Evolutionary conservation across 1,140 invertebrate species (phyloP).

Genomic region (Yoshiicerus persimilis): DNA sequence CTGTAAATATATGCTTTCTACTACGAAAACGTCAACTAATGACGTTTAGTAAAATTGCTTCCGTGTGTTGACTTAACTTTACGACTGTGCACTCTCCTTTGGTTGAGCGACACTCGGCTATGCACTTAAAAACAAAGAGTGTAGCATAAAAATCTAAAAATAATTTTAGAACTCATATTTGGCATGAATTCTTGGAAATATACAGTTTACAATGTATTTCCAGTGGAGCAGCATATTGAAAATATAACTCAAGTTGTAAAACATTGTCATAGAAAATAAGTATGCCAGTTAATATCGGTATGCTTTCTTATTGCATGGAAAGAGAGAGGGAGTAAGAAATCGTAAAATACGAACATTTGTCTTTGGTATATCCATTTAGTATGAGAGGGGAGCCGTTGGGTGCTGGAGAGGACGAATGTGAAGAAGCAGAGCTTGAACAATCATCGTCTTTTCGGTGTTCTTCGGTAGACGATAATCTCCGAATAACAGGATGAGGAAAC

Average conservation of each 20-base stretch:
- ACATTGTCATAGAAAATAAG: neutral
- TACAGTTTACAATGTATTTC: neutral
- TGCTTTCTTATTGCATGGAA: too few species aligned
- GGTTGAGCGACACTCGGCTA: neutral
- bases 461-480: conserved; percentile 43
- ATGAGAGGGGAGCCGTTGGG: conserved; percentile 42
- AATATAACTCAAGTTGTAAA: neutral
- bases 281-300: too few species aligned
- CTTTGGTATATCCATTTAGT: conserved; percentile 44
- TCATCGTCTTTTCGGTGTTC: conserved; percentile 41
- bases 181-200: neutral
- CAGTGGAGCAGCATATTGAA: neutral
- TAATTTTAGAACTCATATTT: neutral
- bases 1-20: neutral
- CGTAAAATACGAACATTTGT: conserved; percentile 38
- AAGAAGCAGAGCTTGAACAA: conserved; percentile 44
- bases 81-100: neutral
- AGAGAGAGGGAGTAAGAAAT: neutral
- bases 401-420: conserved; percentile 38
- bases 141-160: neutral
- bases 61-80: neutral
- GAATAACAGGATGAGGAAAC: conserved; percentile 40
- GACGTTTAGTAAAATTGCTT: neutral
- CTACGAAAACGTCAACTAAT: neutral
- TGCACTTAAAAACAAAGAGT: neutral